These are phyloP conservation scores for Ennomos quercinarius DNA, from an alignment of 2,888 invertebrate genomes.

Conservation along the genomic window DNA sequence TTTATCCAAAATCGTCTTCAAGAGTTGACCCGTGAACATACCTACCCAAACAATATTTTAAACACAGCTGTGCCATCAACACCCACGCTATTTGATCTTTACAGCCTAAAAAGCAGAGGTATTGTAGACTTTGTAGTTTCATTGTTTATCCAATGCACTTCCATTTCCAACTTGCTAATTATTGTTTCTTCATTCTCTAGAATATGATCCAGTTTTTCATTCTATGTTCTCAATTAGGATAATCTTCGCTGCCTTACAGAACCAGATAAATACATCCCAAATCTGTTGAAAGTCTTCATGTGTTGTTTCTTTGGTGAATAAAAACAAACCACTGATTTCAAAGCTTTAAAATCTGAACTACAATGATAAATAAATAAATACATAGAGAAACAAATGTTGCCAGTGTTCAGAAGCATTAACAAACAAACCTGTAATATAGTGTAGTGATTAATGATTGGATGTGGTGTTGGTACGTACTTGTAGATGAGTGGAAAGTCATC, in stretches of 20 bases:
- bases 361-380: conserved; percentile 67
- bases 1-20: conserved; percentile 54
- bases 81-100: conserved; percentile 15
- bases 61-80: conserved; percentile 39
- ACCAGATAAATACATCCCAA: conserved; percentile 26
- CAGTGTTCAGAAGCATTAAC: conserved; percentile 53
- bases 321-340: conserved; percentile 64
- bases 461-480: conserved; percentile 88
- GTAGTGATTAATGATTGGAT: conserved; percentile 58
- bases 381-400: conserved; percentile 55
- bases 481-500: conserved; percentile 93
- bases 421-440: conserved; percentile 66
- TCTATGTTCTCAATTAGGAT: not conserved
- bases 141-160: conserved; percentile 3
- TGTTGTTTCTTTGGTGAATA: conserved; percentile 39
- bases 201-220: conserved; percentile 6
- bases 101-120: conserved; percentile 55
- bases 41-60: conserved; percentile 55
- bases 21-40: conserved; percentile 50
- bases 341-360: conserved; percentile 61
- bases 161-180: conserved; percentile 8
- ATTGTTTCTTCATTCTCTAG: conserved; percentile 8
- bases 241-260: conserved; percentile 11
- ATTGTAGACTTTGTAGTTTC: conserved; percentile 38
- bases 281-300: conserved; percentile 23